Evolutionary conservation across 1,140 invertebrate species (phyloP).

Genomic region (Cardiocondyla obscurior): DNA sequence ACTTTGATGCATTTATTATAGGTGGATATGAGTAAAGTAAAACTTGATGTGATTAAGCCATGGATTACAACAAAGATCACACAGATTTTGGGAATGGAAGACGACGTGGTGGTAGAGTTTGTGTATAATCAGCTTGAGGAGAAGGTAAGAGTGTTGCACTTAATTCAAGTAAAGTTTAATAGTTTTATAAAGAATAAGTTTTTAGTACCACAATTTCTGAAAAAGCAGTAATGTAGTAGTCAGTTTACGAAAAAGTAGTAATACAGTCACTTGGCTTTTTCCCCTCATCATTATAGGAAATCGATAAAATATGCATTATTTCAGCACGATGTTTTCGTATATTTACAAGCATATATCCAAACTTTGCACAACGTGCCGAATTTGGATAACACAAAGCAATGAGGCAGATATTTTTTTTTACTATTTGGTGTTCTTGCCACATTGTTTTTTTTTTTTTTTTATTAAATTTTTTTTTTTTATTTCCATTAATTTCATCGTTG

Average conservation of each 20-base stretch:
- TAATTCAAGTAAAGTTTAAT: slow-evolving; percentile 49
- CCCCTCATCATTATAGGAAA: slow-evolving; percentile 82
- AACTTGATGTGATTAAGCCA: slow-evolving; percentile 98
- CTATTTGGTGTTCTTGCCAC: slow-evolving; percentile 51
- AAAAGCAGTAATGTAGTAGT: slow-evolving; percentile 65
- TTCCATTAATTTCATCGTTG: slow-evolving; percentile 61
- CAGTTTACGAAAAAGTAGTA: too few relatives aligned
- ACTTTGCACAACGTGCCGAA: slow-evolving; percentile 66
- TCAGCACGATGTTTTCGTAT: slow-evolving; percentile 79
- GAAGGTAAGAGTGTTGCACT: slow-evolving; percentile 87
- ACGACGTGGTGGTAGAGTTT: slow-evolving; percentile 99
- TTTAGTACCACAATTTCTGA: slow-evolving; percentile 50
- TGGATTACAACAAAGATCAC: slow-evolving; percentile 99
- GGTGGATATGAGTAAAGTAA: slow-evolving; percentile 99
- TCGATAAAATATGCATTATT: slow-evolving; percentile 81
- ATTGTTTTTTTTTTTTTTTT: slow-evolving; percentile 61
- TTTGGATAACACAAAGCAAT: slow-evolving; percentile 70
- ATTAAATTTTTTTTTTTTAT: slow-evolving; percentile 54
- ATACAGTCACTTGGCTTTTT: slow-evolving; percentile 83
- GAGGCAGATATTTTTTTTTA: slow-evolving; percentile 64
- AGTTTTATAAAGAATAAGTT: slow-evolving; percentile 45
- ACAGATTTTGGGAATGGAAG: slow-evolving; percentile 97
- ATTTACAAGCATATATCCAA: slow-evolving; percentile 64
- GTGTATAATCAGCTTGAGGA: slow-evolving; percentile 99
- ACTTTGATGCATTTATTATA: slow-evolving; percentile 81